Conservation (phyloP, 1,140 invertebrate species). For the Telenomus remus region DNA sequence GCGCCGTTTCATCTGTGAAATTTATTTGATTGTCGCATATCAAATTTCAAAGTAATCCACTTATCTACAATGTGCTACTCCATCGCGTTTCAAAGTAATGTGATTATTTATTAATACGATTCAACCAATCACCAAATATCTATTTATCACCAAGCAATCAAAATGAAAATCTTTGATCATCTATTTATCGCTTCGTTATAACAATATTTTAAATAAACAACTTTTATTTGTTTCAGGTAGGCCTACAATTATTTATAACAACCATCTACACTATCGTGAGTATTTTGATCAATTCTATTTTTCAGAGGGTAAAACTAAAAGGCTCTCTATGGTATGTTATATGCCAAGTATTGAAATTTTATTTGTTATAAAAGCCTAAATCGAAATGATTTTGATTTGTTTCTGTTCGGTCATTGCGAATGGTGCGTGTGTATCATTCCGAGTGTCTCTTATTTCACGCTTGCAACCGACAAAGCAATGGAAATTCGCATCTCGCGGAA, state of each 20-base stretch:
- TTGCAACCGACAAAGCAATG: slow-evolving; percentile 28
- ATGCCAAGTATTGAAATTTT: not conserved
- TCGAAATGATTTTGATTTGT: slow-evolving; percentile 31
- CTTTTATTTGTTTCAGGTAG: no score
- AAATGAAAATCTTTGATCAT: no score
- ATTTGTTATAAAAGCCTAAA: no score
- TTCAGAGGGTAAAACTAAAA: not conserved
- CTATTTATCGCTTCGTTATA: no score
- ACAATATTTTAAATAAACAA: no score
- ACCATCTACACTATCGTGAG: no score
- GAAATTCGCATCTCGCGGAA: slow-evolving; percentile 15
- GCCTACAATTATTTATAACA: no score
- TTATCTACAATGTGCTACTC: slow-evolving; percentile 10
- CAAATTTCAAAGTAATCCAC: slow-evolving; percentile 11
- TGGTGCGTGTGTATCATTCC: slow-evolving; percentile 12
- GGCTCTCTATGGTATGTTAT: not conserved
- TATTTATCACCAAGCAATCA: no score
- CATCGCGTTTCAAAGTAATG: slow-evolving; percentile 5
- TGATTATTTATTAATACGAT: not conserved
- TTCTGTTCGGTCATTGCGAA: slow-evolving; percentile 14
- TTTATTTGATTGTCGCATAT: slow-evolving; percentile 1
- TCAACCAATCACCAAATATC: no score
- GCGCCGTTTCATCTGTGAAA: slow-evolving; percentile 7
- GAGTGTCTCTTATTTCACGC: slow-evolving; percentile 25
- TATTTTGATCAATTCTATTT: no score